Evolutionary conservation across 2,797 vertebrate genomes (phyloP).

Genomic region (Arctocebus calabarensis): DNA sequence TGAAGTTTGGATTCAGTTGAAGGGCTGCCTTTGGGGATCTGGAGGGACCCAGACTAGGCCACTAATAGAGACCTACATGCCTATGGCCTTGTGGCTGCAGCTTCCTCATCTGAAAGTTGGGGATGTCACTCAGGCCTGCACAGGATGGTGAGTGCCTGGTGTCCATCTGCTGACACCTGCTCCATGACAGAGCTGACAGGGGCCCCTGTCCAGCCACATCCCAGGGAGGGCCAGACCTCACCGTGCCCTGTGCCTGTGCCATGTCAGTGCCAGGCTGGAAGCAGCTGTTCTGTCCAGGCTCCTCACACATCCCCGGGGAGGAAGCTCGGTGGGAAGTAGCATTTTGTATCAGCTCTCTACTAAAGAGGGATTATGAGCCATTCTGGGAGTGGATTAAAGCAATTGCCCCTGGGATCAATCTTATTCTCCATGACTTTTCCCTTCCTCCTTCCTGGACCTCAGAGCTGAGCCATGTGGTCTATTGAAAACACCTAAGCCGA

Average conservation of each 20-base stretch:
- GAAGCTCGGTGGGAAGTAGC: background rate
- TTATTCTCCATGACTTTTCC: background rate
- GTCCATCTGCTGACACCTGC: rapidly evolving
- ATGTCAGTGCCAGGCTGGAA: rapidly evolving
- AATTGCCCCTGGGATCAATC: constrained; percentile 54
- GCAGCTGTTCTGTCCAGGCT: background rate
- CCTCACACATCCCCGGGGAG: background rate
- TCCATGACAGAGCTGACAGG: background rate
- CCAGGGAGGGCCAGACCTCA: background rate
- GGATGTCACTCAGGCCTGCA: rapidly evolving
- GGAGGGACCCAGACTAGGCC: no score
- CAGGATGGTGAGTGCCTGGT: no score
- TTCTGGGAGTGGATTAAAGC: constrained; percentile 73
- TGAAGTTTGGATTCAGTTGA: background rate
- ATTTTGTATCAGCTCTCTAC: background rate
- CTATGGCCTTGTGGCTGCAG: background rate
- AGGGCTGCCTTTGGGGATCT: no score
- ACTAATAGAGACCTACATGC: no score
- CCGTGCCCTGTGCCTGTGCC: rapidly evolving
- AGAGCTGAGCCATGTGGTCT: background rate
- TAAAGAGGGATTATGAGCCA: constrained; percentile 77
- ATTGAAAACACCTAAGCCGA: background rate
- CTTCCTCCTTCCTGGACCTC: constrained; percentile 32
- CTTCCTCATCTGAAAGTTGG: background rate
- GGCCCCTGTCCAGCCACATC: background rate